Evolutionary conservation across 1,140 invertebrate genomes (phyloP).

Genomic region (Eubasilissa regina): DNA sequence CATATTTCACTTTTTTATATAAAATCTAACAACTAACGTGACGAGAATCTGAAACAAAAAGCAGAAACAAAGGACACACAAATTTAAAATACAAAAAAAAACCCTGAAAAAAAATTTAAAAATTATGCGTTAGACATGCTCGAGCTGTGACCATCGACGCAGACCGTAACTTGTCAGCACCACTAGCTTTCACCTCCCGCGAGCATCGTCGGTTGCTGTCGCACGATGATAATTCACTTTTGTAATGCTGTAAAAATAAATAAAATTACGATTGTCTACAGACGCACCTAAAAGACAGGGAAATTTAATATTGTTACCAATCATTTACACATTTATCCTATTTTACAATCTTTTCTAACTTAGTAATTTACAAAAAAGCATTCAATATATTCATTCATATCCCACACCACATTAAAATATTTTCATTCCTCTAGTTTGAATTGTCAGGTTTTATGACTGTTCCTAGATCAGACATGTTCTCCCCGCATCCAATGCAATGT

Average conservation of each 20-base stretch:
- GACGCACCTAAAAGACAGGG: neutral
- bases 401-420: neutral
- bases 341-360: neutral
- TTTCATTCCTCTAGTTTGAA: neutral
- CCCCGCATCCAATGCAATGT: too few species aligned
- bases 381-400: too few species aligned
- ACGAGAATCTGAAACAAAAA: conserved; percentile 48
- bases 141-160: neutral
- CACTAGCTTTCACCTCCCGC: neutral
- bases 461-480: too few species aligned
- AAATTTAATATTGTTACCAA: neutral
- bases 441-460: too few species aligned
- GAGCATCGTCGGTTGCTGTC: neutral
- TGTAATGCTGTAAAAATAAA: conserved; percentile 37
- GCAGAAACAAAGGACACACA: conserved; percentile 30
- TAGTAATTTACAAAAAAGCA: neutral
- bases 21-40: neutral
- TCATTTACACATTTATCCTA: neutral
- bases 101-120: neutral
- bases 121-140: neutral
- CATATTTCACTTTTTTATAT: neutral
- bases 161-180: neutral
- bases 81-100: neutral
- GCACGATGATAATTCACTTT: too few species aligned
- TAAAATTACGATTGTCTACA: conserved; percentile 38